Conservation (phyloP, 1,140 invertebrate species). For the Brachionus manjavacas region DNA sequence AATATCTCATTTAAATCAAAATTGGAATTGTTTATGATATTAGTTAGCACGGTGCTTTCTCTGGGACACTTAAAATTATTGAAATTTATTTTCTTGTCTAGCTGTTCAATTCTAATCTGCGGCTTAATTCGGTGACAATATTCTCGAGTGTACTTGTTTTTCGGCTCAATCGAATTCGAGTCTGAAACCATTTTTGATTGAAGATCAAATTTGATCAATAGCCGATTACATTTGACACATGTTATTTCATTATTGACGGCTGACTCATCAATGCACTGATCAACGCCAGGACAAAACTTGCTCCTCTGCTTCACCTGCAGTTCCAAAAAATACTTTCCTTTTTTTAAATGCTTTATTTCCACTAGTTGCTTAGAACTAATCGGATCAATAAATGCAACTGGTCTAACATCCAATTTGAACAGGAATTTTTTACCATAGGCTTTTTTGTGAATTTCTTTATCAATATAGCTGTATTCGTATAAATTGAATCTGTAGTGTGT, state of each 20-base stretch:
- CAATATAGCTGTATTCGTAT: not conserved
- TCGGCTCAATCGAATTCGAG: not conserved
- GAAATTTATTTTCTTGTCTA: not conserved
- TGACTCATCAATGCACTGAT: conserved; percentile 18
- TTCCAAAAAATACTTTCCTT: conserved; percentile 14
- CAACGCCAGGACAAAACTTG: not conserved
- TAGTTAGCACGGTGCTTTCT: not conserved
- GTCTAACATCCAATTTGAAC: not conserved
- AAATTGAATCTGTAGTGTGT: not conserved
- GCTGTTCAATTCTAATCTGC: not conserved
- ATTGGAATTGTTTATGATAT: not conserved
- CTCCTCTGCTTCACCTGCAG: not conserved
- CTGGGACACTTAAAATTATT: conserved; percentile 2
- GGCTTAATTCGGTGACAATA: not conserved
- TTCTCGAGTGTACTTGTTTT: not conserved
- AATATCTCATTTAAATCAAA: conserved; percentile 21
- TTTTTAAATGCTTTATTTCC: not conserved
- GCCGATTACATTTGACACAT: not conserved
- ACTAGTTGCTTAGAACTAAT: not conserved
- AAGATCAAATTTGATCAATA: conserved; percentile 6
- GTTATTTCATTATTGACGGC: not conserved
- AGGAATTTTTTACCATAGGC: not conserved
- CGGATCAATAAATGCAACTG: not conserved
- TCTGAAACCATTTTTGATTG: not conserved
- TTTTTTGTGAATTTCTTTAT: not conserved